Evolutionary conservation across 2,797 vertebrate genomes (phyloP).

Genomic region (Gymnothorax javanicus): DNA sequence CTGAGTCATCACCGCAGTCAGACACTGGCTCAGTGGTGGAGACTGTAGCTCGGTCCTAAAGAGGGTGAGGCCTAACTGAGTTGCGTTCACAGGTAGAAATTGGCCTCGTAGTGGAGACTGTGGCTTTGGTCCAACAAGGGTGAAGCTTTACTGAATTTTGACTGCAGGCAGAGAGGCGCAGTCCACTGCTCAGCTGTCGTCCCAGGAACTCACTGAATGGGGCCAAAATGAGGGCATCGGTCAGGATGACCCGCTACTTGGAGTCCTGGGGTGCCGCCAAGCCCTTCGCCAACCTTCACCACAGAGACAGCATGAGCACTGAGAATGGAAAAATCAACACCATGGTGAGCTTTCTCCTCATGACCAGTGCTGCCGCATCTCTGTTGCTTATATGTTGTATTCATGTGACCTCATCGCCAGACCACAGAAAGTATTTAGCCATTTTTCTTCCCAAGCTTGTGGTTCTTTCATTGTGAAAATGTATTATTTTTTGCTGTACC

Average conservation of each 20-base stretch:
- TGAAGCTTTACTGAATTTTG: not conserved
- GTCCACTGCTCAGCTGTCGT: constrained; percentile 83
- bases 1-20: constrained; percentile 65
- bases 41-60: too few relatives aligned
- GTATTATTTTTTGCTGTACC: too few relatives aligned
- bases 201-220: constrained; percentile 84
- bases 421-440: too few relatives aligned
- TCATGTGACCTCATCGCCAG: too few relatives aligned
- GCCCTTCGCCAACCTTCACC: constrained; percentile 94
- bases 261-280: constrained; percentile 98
- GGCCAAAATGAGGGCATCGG: constrained; percentile 93
- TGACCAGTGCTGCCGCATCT: not conserved
- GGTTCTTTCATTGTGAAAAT: too few relatives aligned
- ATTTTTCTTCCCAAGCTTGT: too few relatives aligned
- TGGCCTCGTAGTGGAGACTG: not conserved
- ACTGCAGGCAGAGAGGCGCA: constrained; percentile 84
- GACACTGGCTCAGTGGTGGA: constrained; percentile 76
- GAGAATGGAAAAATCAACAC: constrained; percentile 97
- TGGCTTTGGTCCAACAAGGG: not conserved
- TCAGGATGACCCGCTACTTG: constrained; percentile 96
- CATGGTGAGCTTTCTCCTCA: constrained; percentile 69
- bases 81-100: not conserved
- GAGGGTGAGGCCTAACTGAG: not conserved
- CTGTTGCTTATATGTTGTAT: not conserved
- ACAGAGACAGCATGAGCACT: constrained; percentile 94